Evolutionary conservation across 2,888 invertebrate species (phyloP).

Genomic region (Leistus spinibarbis): DNA sequence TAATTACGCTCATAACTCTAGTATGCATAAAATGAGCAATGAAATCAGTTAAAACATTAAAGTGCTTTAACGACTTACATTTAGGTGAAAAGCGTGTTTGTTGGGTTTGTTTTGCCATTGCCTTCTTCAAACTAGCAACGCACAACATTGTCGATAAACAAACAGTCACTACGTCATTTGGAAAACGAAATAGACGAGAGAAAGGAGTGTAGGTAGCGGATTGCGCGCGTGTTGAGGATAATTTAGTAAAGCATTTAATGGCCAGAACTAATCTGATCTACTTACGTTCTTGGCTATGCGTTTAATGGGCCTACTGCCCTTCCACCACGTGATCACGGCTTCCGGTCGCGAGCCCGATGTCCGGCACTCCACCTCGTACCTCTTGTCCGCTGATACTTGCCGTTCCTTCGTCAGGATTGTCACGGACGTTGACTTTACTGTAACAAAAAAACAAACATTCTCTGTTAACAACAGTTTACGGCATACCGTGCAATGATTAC

Average conservation of each 20-base stretch:
- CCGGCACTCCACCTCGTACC: conserved; percentile 86
- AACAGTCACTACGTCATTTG: not conserved
- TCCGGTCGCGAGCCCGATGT: conserved; percentile 86
- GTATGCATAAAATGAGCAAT: not conserved
- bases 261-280: conserved; percentile 47
- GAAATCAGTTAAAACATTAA: not conserved
- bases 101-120: not conserved
- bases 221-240: conserved; percentile 4
- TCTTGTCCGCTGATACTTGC: conserved; percentile 82
- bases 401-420: conserved; percentile 83
- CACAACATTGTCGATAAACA: conserved; percentile 22
- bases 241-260: conserved; percentile 32
- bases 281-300: conserved; percentile 82
- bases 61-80: conserved; percentile 3
- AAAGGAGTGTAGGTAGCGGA: not conserved
- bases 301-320: conserved; percentile 79
- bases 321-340: conserved; percentile 90
- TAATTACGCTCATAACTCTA: not conserved
- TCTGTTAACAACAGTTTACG: not conserved
- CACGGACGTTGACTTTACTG: conserved; percentile 87
- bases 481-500: not conserved
- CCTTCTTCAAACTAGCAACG: not conserved
- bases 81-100: conserved; percentile 6
- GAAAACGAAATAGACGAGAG: not conserved
- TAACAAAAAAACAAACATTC: conserved; percentile 53